A percentile compares a stretch with the other conserved stretches of the same genome.
phyloP scores from a whole-genome alignment of 2,888 invertebrate species.

The Ormyrus nitidulus region DNA sequence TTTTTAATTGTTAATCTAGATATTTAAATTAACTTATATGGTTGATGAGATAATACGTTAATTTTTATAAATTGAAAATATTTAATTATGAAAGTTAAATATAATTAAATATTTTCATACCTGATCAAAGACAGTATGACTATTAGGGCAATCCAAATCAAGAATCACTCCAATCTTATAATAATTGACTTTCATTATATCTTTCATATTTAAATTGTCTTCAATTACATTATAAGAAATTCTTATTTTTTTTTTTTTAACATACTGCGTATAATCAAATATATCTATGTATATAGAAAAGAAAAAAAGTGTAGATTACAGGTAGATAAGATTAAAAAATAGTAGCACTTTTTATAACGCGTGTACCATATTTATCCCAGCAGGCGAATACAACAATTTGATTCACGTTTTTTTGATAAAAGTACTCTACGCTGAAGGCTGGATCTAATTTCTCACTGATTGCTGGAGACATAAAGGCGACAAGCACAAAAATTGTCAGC shows the following conservation, averaged over 20 bases:
- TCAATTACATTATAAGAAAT: constrained; percentile 59
- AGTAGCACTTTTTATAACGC: too few species aligned
- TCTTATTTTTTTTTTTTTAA: constrained; percentile 51
- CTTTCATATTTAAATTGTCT: constrained; percentile 52
- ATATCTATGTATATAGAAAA: constrained; percentile 49
- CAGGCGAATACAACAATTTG: constrained; percentile 62
- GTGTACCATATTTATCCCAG: constrained; percentile 58
- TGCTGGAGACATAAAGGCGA: background rate
- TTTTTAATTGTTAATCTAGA: too few species aligned
- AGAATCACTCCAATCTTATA: constrained; percentile 65
- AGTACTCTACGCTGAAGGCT: constrained; percentile 58
- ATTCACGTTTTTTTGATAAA: constrained; percentile 56
- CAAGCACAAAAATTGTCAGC: background rate
- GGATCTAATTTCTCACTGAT: constrained; percentile 20
- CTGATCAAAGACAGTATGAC: constrained; percentile 62
- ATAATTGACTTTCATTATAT: constrained; percentile 62
- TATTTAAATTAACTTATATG: too few species aligned
- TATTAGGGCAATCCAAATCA: constrained; percentile 64
- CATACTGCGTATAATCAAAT: constrained; percentile 53
- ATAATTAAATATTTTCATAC: constrained; percentile 46
- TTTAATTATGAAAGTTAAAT: background rate
- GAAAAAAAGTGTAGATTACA: constrained; percentile 11
- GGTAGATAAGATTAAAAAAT: background rate
- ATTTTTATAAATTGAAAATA: background rate
- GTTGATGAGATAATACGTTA: too few species aligned